Conservation (phyloP, 2,888 invertebrate species). For the Cantharis nigra region DNA sequence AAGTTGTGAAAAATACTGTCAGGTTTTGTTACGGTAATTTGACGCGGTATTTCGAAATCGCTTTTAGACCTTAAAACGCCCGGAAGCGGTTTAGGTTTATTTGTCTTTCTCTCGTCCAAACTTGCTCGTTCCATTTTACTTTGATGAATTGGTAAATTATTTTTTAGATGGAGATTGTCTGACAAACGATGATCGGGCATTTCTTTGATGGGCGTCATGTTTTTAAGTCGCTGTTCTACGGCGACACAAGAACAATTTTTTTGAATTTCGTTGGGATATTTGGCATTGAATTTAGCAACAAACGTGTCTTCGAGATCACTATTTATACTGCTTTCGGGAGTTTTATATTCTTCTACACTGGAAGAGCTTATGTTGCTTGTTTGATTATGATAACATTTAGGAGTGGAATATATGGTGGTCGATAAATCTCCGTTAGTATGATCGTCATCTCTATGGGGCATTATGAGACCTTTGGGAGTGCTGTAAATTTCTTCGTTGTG, state of each 20-base stretch:
- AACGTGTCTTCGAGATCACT: slow-evolving; percentile 40
- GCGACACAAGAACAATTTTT: slow-evolving; percentile 46
- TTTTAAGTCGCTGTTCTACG: slow-evolving; percentile 39
- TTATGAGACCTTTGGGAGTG: slow-evolving; percentile 35
- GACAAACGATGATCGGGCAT: slow-evolving; percentile 16
- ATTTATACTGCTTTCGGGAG: slow-evolving; percentile 44
- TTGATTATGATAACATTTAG: slow-evolving; percentile 41
- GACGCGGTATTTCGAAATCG: slow-evolving; percentile 50
- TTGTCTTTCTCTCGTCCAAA: slow-evolving; percentile 12
- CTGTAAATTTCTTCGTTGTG: slow-evolving; percentile 27
- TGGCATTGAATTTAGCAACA: slow-evolving; percentile 40
- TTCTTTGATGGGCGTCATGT: slow-evolving; percentile 26
- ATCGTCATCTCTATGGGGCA: slow-evolving; percentile 18
- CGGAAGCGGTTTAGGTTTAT: slow-evolving; percentile 24
- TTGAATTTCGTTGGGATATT: slow-evolving; percentile 40
- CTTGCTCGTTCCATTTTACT: slow-evolving; percentile 12
- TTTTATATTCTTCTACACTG: slow-evolving; percentile 48
- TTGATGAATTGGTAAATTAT: background rate
- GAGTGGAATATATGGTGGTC: slow-evolving; percentile 38
- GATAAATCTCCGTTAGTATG: slow-evolving; percentile 1
- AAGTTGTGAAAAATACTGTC: slow-evolving; percentile 39
- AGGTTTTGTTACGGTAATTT: slow-evolving; percentile 13
- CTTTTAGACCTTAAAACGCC: slow-evolving; percentile 52
- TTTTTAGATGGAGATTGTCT: background rate
- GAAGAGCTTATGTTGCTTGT: slow-evolving; percentile 43